Evolutionary conservation across 2,113 vertebrate genomes (phyloP), one percentile per base, ranked within the genome.

Genomic region (Rhadina sibilatrix): DNA sequence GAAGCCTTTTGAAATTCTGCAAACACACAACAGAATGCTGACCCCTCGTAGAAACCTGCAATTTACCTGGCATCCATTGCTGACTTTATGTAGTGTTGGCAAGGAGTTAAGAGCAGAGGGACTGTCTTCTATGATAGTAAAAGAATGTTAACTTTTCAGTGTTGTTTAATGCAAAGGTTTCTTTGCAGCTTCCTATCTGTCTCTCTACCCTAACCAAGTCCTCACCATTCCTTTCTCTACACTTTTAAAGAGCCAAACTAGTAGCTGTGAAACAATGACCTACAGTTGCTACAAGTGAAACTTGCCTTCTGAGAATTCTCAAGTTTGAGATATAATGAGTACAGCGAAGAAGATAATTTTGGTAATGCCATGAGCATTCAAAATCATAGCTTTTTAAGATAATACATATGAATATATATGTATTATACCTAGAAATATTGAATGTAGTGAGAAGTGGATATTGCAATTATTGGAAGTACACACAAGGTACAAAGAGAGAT

Each of bases 381-480:
- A 83, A 83, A 86, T 64, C 15, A 35, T 25, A 66, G 12, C 4
- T 59, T 88, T 42, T 83, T 37, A 91, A 74, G 30, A 63, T 24
- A 94, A 84, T 54, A n/a, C 54, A 81, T 53, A 69, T 23, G 92
- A 76, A 77, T 87, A 74, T 47, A 2, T 56, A 38, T 47, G 42
- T 31, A 16, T 86, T 91, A 59, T 30, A 27, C 21, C 23, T 57
- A 77, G 68, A 90, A 90, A 70, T 59, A 50, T 11, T 65, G 66
- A 89, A 68, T 38, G 56, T 12, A 52, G 38, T 40, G 84, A 83
- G 95, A 94, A 13, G 47, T 77, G 59, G 22, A 56, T 90, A 54
- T 70, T 85, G 68, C 35, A 93, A 74, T 91, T 89, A 93, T 52
- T 87, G 59, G 63, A 85, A 86, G 27, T 42, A 40, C 16, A 46